Conservation (phyloP, 1,140 invertebrate species). For the Bilobella aurantiaca region DNA sequence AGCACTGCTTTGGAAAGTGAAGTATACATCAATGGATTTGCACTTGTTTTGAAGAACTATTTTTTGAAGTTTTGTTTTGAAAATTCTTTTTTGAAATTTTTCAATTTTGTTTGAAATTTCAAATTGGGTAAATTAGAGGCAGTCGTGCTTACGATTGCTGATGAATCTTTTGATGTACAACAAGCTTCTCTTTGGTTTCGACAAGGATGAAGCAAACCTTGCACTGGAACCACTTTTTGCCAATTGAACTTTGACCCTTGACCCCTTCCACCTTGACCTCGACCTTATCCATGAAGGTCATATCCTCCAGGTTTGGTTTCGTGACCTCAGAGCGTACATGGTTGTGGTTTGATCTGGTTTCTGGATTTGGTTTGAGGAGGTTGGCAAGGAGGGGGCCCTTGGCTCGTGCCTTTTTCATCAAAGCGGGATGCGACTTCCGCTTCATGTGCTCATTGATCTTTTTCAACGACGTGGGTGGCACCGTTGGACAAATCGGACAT, state of each 20-base stretch:
- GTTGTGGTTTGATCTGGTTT: neutral
- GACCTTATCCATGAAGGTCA: neutral
- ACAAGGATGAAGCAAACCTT: neutral
- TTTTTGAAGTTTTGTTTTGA: neutral
- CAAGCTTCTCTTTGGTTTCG: neutral
- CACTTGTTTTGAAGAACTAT: too few species aligned
- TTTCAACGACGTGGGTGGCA: neutral
- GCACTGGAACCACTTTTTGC: neutral
- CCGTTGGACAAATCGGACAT: neutral
- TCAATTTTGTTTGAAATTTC: neutral
- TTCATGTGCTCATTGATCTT: conserved; percentile 4
- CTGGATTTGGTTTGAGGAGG: neutral
- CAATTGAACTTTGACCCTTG: neutral
- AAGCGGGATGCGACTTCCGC: neutral
- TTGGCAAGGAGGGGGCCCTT: neutral
- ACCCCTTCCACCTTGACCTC: neutral
- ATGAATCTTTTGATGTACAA: neutral
- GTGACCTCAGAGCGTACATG: neutral
- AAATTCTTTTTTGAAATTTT: neutral
- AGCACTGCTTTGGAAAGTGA: neutral
- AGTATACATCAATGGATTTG: too few species aligned
- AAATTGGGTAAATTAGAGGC: too few species aligned
- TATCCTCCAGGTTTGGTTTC: neutral
- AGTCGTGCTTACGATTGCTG: neutral
- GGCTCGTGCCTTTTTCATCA: neutral